Conservation (phyloP, 1,140 invertebrate genomes). For the Panonychus citri region DNA sequence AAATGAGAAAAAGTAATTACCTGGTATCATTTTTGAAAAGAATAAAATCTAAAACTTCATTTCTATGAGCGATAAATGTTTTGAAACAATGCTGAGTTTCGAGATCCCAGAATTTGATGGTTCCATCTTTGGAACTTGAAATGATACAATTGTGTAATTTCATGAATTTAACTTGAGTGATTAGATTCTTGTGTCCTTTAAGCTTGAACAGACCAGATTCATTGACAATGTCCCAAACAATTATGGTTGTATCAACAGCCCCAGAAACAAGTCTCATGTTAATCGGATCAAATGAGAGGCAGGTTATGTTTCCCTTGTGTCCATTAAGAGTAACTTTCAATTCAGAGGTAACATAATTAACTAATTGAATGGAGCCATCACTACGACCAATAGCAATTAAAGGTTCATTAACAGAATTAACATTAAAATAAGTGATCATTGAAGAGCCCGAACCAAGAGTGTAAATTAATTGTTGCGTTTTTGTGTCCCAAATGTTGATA, state of each 20-base stretch:
- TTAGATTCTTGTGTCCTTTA: constrained; percentile 66
- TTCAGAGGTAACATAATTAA: constrained; percentile 34
- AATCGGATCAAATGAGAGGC: constrained; percentile 49
- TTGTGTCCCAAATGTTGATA: constrained; percentile 78
- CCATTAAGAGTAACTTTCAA: constrained; percentile 54
- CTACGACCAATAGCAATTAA: constrained; percentile 70
- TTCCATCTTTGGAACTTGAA: constrained; percentile 72
- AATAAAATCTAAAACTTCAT: constrained; percentile 55
- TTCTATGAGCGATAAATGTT: constrained; percentile 40
- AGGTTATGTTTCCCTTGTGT: constrained; percentile 61
- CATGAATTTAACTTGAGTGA: constrained; percentile 71
- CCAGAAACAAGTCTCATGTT: constrained; percentile 63
- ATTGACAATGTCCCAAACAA: constrained; percentile 80
- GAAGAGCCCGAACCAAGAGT: constrained; percentile 48
- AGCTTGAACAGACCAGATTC: constrained; percentile 68
- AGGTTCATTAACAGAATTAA: constrained; percentile 14
- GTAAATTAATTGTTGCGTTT: constrained; percentile 64
- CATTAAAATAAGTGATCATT: constrained; percentile 27
- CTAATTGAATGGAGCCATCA: constrained; percentile 67
- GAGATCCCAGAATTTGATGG: constrained; percentile 93
- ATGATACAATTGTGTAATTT: constrained; percentile 42
- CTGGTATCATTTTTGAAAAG: constrained; percentile 46
- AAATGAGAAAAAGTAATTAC: neutral
- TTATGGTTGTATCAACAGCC: constrained; percentile 48
- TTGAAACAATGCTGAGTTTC: constrained; percentile 84